Base-by-base conservation (phyloP, 2,113 vertebrate species). In the Sebastes schlegelii region DNA sequence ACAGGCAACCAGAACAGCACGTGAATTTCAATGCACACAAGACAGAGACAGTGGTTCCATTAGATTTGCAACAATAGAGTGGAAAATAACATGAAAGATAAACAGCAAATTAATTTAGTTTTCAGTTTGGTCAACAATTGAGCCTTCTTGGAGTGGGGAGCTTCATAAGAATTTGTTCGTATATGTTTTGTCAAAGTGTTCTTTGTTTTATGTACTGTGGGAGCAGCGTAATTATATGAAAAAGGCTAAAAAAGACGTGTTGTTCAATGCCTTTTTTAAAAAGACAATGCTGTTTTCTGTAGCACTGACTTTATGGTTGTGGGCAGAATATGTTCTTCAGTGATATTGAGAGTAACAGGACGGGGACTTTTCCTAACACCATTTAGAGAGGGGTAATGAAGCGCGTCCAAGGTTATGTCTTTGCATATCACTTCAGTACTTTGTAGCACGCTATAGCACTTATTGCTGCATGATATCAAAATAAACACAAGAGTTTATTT, bases 51-150 rank as follows among this genome's bases (percentile, higher is more conserved):
- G 42, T 0, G 46, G 57, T 43, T 87, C 64, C 62, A 84, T 87
- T 83, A 74, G 76, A 88, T 89, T 74, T 89, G 80, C 58, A 77
- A 48, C 43, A 52, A 79, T 79, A 80, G 55, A 58, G 23, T 17
- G 48, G 23, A 60, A 84, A 87, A 84, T 79, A 69, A 79, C 88
- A 67, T 63, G 80, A 73, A 85, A 80, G 79, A 83, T 80, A 75
- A 90, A 91, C 23, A 84, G 64, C 42, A 40, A 72, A 62, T 87
- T 74, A 52, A 73, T 83, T 90, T 72, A 75, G 42, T 14, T 83
- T 86, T 67, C 26, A 89, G 79, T 74, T 82, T 48, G 64, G 80
- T 85, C 83, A 87, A 88, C 84, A 85, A 74, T 46, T 42, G 70
- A 65, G 72, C 48, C 63, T 68, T 74, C n/a, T 79, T n/a, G 17